Conservation (phyloP, 2,113 vertebrate species). For the Canis aureus region DNA sequence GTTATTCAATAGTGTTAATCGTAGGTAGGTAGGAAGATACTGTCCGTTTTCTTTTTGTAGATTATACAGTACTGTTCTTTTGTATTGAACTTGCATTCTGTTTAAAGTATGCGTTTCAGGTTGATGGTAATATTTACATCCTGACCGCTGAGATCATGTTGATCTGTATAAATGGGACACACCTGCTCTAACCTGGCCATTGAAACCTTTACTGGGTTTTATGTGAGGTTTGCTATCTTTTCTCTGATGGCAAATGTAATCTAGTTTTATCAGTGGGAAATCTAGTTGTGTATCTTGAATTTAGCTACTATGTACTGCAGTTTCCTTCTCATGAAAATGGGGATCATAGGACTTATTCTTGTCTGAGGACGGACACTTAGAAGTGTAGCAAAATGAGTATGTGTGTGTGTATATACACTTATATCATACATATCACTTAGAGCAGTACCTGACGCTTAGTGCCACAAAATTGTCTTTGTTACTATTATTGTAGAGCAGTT, state of each 20-base stretch:
- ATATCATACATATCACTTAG: neutral
- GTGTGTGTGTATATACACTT: neutral
- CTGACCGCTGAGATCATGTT: neutral
- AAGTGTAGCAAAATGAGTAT: neutral
- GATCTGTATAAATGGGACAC: neutral
- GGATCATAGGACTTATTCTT: neutral
- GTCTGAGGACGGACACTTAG: neutral
- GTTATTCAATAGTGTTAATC: neutral
- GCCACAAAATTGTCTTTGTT: neutral
- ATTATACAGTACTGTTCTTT: conserved; percentile 10
- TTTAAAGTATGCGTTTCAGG: neutral
- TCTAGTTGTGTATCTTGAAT: neutral
- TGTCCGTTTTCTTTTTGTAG: neutral
- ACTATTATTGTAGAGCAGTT: neutral
- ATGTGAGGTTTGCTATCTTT: neutral
- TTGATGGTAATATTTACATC: neutral
- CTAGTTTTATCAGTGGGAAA: conserved; percentile 9
- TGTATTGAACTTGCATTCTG: neutral
- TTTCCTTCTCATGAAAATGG: conserved; percentile 21
- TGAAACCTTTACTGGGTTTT: neutral
- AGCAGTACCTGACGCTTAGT: neutral
- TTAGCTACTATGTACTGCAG: neutral
- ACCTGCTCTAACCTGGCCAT: neutral
- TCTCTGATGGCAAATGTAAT: neutral
- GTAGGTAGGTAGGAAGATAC: neutral